Evolutionary conservation across 2,888 invertebrate genomes (phyloP), one percentile per base, ranked within the genome.

Genomic region (Cataglyphis cursor): DNA sequence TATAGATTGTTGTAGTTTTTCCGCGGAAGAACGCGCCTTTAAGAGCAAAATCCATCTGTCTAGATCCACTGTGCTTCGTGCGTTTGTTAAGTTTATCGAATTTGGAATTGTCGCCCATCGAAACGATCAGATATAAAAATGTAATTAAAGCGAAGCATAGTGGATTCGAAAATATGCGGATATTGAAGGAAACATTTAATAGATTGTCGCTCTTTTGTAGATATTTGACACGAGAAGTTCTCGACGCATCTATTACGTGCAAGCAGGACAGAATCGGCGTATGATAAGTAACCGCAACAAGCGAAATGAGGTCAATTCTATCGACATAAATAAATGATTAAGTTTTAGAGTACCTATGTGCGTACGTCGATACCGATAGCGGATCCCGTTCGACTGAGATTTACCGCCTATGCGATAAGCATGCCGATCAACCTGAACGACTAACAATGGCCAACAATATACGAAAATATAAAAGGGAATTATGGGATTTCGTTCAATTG

Each of bases 251-350:
- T 70, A 57, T 70, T 28, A 70, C 44, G 18, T 61, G 59, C 70
- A 24, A 70, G 21, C n/a, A n/a, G 44, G 21, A 59, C 70, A 31
- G 44, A 76, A 78, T 70, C 70, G 70, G 28, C 65, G 73, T 83
- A 78, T 24, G 57, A 66, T 81, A 62, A 74, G 44, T 73, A 74
- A 81, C 64, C 41, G 70, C 81, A 59, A 59, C 75, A 80, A 64
- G 81, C 72, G 76, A 85, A 87, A 86, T 86, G 73, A 89, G 83
- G 91, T 92, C 90, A 91, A 91, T 91, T 92, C 88, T 89, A 86
- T 87, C 88, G 90, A 91, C 90, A 48, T 48, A 91, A 90, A 88
- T 91, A 90, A 28, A 28, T 86, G 84, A 90, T 90, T 90, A 91
- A 85, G 87, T 84, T 84, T 84, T 86, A 88, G 83, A 68, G 62